Evolutionary conservation across 2,113 vertebrate species (phyloP).

Genomic region (Scalopus aquaticus): DNA sequence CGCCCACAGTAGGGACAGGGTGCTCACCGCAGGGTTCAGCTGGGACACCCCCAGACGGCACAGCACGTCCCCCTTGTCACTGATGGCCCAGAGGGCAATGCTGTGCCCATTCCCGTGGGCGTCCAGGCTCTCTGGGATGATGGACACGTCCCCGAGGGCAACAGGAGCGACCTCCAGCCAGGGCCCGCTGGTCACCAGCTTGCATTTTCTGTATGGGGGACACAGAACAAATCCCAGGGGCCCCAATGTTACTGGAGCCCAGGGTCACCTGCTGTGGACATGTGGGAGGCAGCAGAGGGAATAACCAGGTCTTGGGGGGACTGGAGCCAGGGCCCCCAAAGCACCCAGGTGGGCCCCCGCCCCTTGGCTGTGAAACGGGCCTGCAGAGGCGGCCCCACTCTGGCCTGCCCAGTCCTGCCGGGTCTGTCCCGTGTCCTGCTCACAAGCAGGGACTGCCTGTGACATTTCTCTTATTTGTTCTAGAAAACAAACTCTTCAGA

Average conservation of each 20-base stretch:
- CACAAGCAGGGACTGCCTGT: background rate
- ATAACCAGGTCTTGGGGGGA: background rate
- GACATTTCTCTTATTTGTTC: conserved; percentile 76
- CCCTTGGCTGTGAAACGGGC: background rate
- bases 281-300: background rate
- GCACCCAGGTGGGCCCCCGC: no score
- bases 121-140: conserved; percentile 84
- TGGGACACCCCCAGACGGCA: conserved; percentile 93
- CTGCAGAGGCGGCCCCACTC: no score
- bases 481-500: conserved; percentile 63
- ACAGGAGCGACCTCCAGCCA: conserved; percentile 97
- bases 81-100: conserved; percentile 95
- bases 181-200: conserved; percentile 94
- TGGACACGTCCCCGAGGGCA: conserved; percentile 91
- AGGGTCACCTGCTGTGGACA: background rate
- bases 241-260: no score
- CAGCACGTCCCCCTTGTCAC: conserved; percentile 97
- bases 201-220: conserved; percentile 92
- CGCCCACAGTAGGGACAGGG: background rate
- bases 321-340: no score
- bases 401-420: background rate
- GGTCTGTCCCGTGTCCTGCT: background rate
- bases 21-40: conserved; percentile 92
- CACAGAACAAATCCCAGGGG: conserved; percentile 17
- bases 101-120: conserved; percentile 73